These are phyloP conservation scores for Hesperia comma DNA, from an alignment of 2,888 invertebrate genomes.

Conservation along the genomic window DNA sequence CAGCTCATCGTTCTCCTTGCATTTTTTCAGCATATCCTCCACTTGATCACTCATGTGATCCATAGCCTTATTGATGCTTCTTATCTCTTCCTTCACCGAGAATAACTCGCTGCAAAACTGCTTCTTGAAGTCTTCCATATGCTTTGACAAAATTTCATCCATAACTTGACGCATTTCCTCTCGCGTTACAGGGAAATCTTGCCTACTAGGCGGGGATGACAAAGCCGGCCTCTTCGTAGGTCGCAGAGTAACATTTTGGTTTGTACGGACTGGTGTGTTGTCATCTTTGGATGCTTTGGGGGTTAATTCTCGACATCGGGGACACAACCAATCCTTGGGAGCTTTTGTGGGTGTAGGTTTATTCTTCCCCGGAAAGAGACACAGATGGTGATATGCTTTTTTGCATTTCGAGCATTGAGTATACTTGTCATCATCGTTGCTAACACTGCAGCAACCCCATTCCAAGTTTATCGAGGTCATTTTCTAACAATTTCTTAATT, in stretches of 20 bases:
- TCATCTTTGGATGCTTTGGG: constrained; percentile 7
- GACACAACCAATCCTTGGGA: constrained; percentile 13
- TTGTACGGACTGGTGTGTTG: constrained; percentile 5
- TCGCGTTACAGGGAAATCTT: constrained; percentile 10
- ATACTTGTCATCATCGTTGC: constrained; percentile 6
- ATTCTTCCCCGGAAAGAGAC: not conserved
- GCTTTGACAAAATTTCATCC: constrained; percentile 9
- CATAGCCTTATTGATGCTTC: constrained; percentile 1
- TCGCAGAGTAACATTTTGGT: constrained; percentile 4
- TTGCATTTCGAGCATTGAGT: constrained; percentile 14
- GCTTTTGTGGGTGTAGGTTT: not conserved
- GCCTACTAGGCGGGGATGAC: constrained; percentile 1
- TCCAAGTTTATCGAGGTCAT: no score
- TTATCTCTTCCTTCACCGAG: constrained; percentile 8
- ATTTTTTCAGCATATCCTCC: constrained; percentile 3
- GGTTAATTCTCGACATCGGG: constrained; percentile 1
- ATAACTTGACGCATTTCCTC: constrained; percentile 11
- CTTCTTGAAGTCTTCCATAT: constrained; percentile 13
- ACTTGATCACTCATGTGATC: constrained; percentile 11
- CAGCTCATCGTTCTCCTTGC: not conserved
- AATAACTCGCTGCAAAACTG: not conserved
- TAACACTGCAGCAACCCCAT: not conserved
- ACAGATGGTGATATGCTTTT: constrained; percentile 6
- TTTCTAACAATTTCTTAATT: no score
- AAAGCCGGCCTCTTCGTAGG: constrained; percentile 9